A percentile compares a stretch with the other conserved stretches of the same genome.
Conservation (phyloP, 2,113 vertebrate genomes). For the Alethe diademata region DNA sequence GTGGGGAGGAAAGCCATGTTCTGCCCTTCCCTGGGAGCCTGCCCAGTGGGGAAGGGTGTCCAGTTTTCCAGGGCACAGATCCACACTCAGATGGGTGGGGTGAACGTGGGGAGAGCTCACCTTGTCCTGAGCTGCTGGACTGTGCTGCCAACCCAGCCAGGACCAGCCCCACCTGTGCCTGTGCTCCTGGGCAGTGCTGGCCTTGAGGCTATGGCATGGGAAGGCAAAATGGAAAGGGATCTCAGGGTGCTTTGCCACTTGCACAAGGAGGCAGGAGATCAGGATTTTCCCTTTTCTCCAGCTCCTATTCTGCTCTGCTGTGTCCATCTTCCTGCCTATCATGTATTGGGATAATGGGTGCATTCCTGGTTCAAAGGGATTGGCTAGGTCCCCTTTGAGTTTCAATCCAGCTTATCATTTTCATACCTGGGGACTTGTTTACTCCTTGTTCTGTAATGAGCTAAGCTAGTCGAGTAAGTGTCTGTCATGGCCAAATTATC, state of each 20-base stretch:
- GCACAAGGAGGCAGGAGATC: not conserved
- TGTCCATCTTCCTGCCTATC: not conserved
- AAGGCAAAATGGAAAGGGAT: not conserved
- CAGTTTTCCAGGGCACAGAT: not conserved
- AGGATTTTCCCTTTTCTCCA: not conserved
- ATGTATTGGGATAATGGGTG: too few relatives aligned
- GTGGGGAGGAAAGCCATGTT: not conserved
- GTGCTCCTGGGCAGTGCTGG: not conserved
- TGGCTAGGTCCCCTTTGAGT: too few relatives aligned
- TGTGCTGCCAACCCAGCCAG: not conserved
- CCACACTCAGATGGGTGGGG: accelerated
- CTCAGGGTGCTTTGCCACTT: not conserved
- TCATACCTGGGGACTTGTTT: too few relatives aligned
- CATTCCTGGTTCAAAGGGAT: too few relatives aligned
- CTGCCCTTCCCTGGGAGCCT: not conserved
- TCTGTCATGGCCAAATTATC: too few relatives aligned
- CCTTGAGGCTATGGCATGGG: not conserved
- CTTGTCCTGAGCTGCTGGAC: not conserved
- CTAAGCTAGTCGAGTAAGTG: too few relatives aligned
- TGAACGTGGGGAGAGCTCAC: not conserved
- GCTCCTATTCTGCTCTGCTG: not conserved
- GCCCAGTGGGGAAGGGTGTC: not conserved
- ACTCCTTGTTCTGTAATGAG: too few relatives aligned
- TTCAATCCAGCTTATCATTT: too few relatives aligned
- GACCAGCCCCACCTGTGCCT: not conserved